phyloP scores from a whole-genome alignment of 2,797 vertebrate genomes.

The Ciconia nigra region DNA sequence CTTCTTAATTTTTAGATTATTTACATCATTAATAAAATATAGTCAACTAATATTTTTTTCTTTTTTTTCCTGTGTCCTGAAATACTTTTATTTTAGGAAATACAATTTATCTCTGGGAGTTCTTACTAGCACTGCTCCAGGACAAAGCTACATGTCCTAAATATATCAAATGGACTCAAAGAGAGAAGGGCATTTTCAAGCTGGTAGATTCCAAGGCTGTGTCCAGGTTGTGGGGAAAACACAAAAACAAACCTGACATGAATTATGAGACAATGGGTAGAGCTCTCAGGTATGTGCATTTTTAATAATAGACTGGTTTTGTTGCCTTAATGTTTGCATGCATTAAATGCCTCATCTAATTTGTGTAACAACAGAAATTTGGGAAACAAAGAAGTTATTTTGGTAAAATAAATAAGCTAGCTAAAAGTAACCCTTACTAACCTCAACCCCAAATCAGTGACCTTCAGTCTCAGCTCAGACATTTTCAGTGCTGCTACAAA shows the following conservation, averaged over 20 bases:
- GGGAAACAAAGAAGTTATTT: not conserved
- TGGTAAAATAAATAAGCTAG: not conserved
- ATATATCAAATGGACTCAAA: conserved; percentile 97
- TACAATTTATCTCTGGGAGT: conserved; percentile 97
- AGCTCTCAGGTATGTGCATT: conserved; percentile 88
- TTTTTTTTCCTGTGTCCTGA: not conserved
- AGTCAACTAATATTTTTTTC: not conserved
- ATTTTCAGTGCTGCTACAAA: not conserved
- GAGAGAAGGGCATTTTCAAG: conserved; percentile 94
- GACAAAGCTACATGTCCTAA: conserved; percentile 93
- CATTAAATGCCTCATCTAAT: not conserved
- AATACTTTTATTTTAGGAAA: conserved; percentile 80
- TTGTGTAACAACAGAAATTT: not conserved
- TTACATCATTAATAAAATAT: not conserved
- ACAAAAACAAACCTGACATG: conserved; percentile 99
- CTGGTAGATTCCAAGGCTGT: conserved; percentile 97
- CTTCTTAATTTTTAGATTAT: not conserved
- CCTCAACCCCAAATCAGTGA: not conserved
- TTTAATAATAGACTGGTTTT: not conserved
- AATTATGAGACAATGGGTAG: conserved; percentile 99
- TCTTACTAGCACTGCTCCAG: conserved; percentile 93
- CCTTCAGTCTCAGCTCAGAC: not conserved
- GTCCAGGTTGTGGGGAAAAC: conserved; percentile 93
- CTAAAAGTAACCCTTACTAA: not conserved
- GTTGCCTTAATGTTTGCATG: not conserved